Evolutionary conservation across 2,113 vertebrate genomes (phyloP), one percentile per base, ranked within the genome.

Genomic region (Pomatostomus ruficeps): DNA sequence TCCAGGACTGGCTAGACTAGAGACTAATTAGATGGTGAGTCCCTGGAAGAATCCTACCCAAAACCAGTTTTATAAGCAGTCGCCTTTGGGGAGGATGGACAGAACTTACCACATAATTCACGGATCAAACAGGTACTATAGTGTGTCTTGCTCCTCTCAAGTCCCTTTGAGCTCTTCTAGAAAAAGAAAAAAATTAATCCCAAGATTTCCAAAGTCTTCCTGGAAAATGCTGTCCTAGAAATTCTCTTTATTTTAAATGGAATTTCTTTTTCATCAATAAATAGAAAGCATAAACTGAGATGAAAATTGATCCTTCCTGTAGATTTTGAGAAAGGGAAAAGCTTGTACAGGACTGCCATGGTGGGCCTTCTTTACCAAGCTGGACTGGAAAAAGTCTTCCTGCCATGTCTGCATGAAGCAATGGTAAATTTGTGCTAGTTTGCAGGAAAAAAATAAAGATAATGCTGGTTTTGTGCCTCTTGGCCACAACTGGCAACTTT

Each of bases 41-140:
- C 10, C 16, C 19, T 59, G 36, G 36, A 72, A 16, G 15, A 55
- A 63, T 58, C 26, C 23, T 55, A 6, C 14, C 7, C 31, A 15
- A 40, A 28, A 29, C 1, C 25, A 63, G 19, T 6, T 61, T 38
- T 20, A 11, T 6, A 1, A 49, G 10, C 51, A 18, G 8, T 31
- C 80, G 16, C 24, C 24, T 70, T 61, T 61, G 54, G 45, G 72
- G 36, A 73, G 31, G 33, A 14, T 36, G 43, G 40, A 7, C 26
- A 55, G 31, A 36, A 14, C 3, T 66, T 31, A 1, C 3, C 25
- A 14, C 20, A 11, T 2, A 45, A 49, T 8, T 23, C 15, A 38
- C 7, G 11, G n/a, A 12, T 51, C 21, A 12, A 13, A 25, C 10
- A 1, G 2, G 10, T 4, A 3, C 11, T 21, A 1, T 0, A 5